Evolutionary conservation across 2,888 invertebrate genomes (phyloP).

Genomic region (Idaea straminata): DNA sequence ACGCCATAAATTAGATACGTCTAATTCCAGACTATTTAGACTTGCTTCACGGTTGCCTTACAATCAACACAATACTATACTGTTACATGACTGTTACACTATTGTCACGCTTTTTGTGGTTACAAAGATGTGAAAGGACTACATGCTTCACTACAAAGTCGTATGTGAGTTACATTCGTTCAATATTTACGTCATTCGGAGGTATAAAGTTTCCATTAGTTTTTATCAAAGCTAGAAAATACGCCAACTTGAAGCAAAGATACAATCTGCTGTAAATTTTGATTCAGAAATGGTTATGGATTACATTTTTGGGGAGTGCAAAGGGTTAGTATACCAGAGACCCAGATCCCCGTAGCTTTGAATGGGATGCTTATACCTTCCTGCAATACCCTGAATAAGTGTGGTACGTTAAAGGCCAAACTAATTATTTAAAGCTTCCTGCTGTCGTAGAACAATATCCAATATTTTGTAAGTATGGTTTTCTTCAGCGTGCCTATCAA

Average conservation of each 20-base stretch:
- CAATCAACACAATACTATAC: conserved; percentile 18
- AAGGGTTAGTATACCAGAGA: too few relatives aligned
- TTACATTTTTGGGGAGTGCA: too few relatives aligned
- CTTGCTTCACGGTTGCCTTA: conserved; percentile 28
- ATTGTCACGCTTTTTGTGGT: conserved; percentile 9
- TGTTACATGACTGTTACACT: conserved; percentile 20
- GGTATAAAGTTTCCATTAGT: background rate
- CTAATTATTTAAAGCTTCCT: too few relatives aligned
- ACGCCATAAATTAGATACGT: conserved; percentile 24
- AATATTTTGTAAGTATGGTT: background rate
- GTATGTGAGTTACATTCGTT: background rate
- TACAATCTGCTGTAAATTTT: too few relatives aligned
- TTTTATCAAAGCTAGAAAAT: background rate
- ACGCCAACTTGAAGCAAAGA: too few relatives aligned
- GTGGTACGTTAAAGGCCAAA: too few relatives aligned
- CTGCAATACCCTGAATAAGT: too few relatives aligned
- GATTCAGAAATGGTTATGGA: too few relatives aligned
- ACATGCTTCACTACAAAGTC: background rate
- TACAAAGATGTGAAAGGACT: background rate
- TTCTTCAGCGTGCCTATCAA: background rate
- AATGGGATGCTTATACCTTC: too few relatives aligned
- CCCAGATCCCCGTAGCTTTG: too few relatives aligned
- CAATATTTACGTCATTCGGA: background rate
- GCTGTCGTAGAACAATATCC: too few relatives aligned
- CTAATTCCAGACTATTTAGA: conserved; percentile 32